Evolutionary conservation across 2,888 invertebrate species (phyloP).

Genomic region (Darwinula stevensoni): DNA sequence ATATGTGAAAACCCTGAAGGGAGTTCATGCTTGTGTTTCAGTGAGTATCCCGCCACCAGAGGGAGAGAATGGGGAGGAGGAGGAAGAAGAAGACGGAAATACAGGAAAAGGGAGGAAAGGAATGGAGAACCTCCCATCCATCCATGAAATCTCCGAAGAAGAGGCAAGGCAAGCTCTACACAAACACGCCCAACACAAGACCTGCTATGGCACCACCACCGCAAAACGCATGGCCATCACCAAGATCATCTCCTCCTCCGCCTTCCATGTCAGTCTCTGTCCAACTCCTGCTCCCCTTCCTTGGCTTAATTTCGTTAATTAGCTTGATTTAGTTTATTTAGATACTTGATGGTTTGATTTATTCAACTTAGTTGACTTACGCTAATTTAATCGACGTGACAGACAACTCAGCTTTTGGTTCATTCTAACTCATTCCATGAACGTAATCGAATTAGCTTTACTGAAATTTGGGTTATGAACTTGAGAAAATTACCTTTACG

Average conservation of each 20-base stretch:
- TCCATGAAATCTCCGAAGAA: not conserved
- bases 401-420: too few relatives aligned
- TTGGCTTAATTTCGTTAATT: too few relatives aligned
- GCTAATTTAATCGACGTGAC: too few relatives aligned
- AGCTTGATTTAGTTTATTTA: too few relatives aligned
- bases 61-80: not conserved
- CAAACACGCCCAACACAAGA: not conserved
- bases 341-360: too few relatives aligned
- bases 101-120: not conserved
- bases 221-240: conserved; percentile 19
- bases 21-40: not conserved
- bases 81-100: not conserved
- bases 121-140: not conserved
- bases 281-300: too few relatives aligned
- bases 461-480: too few relatives aligned
- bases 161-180: not conserved
- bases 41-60: not conserved
- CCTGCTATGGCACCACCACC: conserved; percentile 20
- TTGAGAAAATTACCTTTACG: too few relatives aligned
- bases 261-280: conserved; percentile 19
- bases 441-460: too few relatives aligned
- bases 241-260: conserved; percentile 19
- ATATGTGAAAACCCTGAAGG: too few relatives aligned
- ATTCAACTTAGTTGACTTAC: too few relatives aligned
- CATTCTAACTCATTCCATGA: too few relatives aligned